These are phyloP conservation scores for Sebastiscus tertius DNA, from an alignment of 2,797 vertebrate genomes.

Conservation along the genomic window DNA sequence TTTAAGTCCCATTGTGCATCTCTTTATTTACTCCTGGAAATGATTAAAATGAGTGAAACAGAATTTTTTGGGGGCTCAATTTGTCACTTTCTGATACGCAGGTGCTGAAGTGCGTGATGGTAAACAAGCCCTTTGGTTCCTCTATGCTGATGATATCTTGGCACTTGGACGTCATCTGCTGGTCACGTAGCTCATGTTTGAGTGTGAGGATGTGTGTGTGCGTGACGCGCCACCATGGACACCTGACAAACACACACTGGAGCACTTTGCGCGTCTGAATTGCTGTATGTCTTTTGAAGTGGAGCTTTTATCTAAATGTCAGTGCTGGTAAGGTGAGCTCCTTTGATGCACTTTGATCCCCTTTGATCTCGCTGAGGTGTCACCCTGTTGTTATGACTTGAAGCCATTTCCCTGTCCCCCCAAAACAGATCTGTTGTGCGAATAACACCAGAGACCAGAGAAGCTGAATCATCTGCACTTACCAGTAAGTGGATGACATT, in stretches of 20 bases:
- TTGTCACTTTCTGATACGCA: not conserved
- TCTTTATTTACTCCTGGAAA: not conserved
- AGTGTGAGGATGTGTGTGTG: not conserved
- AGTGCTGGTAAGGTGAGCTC: slow-evolving; percentile 70
- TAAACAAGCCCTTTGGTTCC: not conserved
- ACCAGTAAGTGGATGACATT: slow-evolving; percentile 55
- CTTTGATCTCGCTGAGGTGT: slow-evolving; percentile 79
- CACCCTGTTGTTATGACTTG: slow-evolving; percentile 76
- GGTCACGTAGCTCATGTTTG: slow-evolving; percentile 44
- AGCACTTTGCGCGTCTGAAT: slow-evolving; percentile 66
- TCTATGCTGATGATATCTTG: slow-evolving; percentile 4
- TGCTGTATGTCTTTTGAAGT: slow-evolving; percentile 77
- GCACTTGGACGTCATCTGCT: slow-evolving; percentile 74
- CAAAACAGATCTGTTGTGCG: slow-evolving; percentile 71
- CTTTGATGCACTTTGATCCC: slow-evolving; percentile 78
- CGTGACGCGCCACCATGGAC: slow-evolving; percentile 22
- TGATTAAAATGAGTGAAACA: not conserved
- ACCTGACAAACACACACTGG: slow-evolving; percentile 65
- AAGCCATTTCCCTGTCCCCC: slow-evolving; percentile 61
- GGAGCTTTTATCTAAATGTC: slow-evolving; percentile 79
- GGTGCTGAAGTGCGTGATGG: slow-evolving; percentile 24
- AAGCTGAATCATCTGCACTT: slow-evolving; percentile 65
- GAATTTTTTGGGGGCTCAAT: not conserved
- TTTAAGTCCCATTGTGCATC: not conserved
- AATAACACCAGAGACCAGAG: slow-evolving; percentile 61